Conservation (phyloP, 2,888 invertebrate genomes). For the Xestia c-nigrum region DNA sequence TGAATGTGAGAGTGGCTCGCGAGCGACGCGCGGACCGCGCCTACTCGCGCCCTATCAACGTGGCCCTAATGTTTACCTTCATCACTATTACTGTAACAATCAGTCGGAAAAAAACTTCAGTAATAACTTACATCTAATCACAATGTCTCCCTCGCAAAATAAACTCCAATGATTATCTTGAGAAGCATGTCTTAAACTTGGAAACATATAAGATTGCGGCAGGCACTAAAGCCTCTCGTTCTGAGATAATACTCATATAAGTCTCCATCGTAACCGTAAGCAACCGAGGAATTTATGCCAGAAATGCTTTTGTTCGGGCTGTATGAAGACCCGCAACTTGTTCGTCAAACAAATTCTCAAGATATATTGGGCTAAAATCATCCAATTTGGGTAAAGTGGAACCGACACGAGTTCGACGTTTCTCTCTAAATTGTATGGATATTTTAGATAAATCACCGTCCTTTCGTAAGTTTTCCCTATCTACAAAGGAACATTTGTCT, state of each 20-base stretch:
- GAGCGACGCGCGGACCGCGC: conserved; percentile 65
- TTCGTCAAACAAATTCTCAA: conserved; percentile 87
- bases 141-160: neutral
- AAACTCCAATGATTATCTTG: conserved; percentile 15
- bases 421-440: conserved; percentile 87
- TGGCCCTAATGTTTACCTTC: conserved; percentile 61
- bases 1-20: conserved; percentile 81
- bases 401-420: conserved; percentile 87
- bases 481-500: conserved; percentile 87
- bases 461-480: conserved; percentile 85
- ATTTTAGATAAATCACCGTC: conserved; percentile 89
- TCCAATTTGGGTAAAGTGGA: conserved; percentile 89
- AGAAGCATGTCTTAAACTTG: conserved; percentile 39
- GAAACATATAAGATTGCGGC: conserved; percentile 73
- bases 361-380: conserved; percentile 87
- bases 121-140: conserved; percentile 6
- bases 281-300: conserved; percentile 83
- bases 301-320: conserved; percentile 85
- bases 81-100: conserved; percentile 26
- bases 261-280: conserved; percentile 84
- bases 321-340: conserved; percentile 80
- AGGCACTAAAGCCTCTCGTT: conserved; percentile 75
- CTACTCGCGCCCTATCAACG: conserved; percentile 62
- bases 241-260: conserved; percentile 80
- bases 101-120: conserved; percentile 11